Evolutionary conservation across 2,888 invertebrate species (phyloP).

Genomic region (Anticlea derivata): DNA sequence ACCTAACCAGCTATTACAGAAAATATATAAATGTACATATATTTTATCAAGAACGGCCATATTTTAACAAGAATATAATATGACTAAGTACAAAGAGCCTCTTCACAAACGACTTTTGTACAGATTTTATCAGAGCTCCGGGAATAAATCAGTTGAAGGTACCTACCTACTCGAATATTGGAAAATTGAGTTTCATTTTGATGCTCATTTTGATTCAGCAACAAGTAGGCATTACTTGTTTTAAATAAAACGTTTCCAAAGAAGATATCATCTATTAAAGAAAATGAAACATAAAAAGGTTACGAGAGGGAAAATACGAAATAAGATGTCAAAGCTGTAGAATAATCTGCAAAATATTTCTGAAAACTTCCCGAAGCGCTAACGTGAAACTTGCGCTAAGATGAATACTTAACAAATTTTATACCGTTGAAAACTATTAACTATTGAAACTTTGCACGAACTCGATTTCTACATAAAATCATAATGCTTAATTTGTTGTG

Average conservation of each 20-base stretch:
- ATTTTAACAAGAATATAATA: too few relatives aligned
- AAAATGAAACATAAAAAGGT: conserved; percentile 6
- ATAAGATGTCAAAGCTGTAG: conserved; percentile 5
- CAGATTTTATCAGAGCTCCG: too few relatives aligned
- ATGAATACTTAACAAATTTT: conserved; percentile 16
- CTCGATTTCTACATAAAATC: conserved; percentile 1
- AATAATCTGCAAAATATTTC: conserved; percentile 14
- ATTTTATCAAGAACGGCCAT: too few relatives aligned
- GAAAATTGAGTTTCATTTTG: neutral
- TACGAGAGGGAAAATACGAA: conserved; percentile 3
- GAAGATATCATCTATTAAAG: neutral
- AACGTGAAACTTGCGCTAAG: conserved; percentile 11
- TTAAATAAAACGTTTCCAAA: neutral
- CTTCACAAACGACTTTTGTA: too few relatives aligned
- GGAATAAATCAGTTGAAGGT: too few relatives aligned
- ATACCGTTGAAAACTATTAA: conserved; percentile 12
- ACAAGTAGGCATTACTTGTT: too few relatives aligned
- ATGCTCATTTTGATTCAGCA: neutral
- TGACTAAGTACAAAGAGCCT: too few relatives aligned
- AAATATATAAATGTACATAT: too few relatives aligned
- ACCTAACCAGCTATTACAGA: too few relatives aligned
- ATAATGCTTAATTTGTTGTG: too few relatives aligned
- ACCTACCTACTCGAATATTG: too few relatives aligned
- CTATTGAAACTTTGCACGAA: neutral
- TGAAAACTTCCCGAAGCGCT: conserved; percentile 10